Evolutionary conservation across 2,888 invertebrate genomes (phyloP).

Genomic region (Hyalella azteca): DNA sequence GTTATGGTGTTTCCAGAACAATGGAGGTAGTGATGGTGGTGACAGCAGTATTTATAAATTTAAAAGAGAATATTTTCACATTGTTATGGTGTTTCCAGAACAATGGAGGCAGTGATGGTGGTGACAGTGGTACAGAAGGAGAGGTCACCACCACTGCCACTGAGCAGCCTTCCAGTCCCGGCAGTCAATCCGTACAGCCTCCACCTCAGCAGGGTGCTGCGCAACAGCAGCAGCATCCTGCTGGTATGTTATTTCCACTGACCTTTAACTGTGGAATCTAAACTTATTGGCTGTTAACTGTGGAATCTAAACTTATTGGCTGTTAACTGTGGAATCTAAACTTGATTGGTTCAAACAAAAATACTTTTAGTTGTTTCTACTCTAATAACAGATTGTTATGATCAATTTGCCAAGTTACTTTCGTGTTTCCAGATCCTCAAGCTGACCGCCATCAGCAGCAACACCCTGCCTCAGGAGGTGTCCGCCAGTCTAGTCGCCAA

Average conservation of each 20-base stretch:
- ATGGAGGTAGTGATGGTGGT: background rate
- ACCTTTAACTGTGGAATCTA: background rate
- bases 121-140: background rate
- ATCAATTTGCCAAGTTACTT: no score
- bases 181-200: background rate
- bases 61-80: no score
- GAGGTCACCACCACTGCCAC: background rate
- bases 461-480: background rate
- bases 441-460: background rate
- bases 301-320: background rate
- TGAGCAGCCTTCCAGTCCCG: background rate
- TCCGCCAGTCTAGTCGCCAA: background rate
- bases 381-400: no score
- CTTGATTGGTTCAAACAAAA: background rate
- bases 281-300: background rate
- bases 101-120: background rate
- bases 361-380: background rate
- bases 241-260: background rate
- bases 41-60: no score
- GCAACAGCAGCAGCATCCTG: background rate
- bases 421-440: background rate
- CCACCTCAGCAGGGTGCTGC: background rate
- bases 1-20: no score
- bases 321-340: background rate
- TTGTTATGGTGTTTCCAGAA: no score